phyloP scores from a whole-genome alignment of 2,888 invertebrate species.

The Tetheella fluctuosa region DNA sequence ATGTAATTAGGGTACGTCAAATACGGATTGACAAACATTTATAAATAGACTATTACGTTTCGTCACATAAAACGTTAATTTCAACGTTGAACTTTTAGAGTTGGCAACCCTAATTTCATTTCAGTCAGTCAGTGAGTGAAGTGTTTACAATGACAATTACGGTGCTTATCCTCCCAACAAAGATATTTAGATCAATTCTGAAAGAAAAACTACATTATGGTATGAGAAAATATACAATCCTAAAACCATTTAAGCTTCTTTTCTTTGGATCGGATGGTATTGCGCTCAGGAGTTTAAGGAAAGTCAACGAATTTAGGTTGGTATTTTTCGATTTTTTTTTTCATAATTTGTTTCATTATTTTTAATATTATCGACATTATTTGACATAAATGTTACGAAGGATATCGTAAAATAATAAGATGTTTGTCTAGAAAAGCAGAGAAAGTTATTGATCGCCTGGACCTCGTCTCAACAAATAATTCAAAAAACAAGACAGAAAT shows the following conservation, averaged over 20 bases:
- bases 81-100: too few relatives aligned
- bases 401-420: constrained; percentile 6
- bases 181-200: constrained; percentile 41
- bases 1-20: too few relatives aligned
- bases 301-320: constrained; percentile 87
- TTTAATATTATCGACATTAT: not conserved
- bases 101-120: too few relatives aligned
- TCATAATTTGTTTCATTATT: too few relatives aligned
- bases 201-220: constrained; percentile 46
- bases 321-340: constrained; percentile 27
- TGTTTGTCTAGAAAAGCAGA: constrained; percentile 77
- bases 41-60: too few relatives aligned
- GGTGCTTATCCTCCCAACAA: constrained; percentile 57
- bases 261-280: constrained; percentile 95
- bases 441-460: constrained; percentile 80
- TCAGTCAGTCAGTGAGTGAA: too few relatives aligned
- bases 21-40: too few relatives aligned
- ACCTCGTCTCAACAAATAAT: constrained; percentile 88
- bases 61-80: too few relatives aligned
- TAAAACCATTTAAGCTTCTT: constrained; percentile 72
- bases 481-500: constrained; percentile 85
- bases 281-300: constrained; percentile 89
- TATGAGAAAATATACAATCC: constrained; percentile 40
- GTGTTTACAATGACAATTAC: constrained; percentile 42
- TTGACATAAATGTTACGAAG: not conserved